Percentiles rank a stretch among this genome's conserved stretches.
Conservation (phyloP, 2,113 vertebrate genomes). For the Chrysemys picta region DNA sequence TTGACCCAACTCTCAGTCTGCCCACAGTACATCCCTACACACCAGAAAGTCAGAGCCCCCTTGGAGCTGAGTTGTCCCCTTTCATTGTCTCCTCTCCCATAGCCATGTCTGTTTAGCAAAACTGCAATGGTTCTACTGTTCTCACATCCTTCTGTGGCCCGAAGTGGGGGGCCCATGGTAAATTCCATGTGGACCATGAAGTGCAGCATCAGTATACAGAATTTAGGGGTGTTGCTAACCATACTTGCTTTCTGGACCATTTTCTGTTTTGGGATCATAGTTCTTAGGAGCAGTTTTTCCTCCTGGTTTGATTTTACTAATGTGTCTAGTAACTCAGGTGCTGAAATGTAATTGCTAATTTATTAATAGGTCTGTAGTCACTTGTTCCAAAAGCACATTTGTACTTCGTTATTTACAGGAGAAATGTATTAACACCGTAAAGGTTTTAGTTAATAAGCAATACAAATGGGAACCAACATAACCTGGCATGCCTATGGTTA, state of each 20-base stretch:
- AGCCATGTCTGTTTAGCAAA: background rate
- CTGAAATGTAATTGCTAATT: constrained; percentile 16
- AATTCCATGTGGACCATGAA: accelerated
- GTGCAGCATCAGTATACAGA: background rate
- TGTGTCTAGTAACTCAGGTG: background rate
- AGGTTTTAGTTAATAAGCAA: background rate
- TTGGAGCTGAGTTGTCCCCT: background rate
- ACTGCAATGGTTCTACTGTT: background rate
- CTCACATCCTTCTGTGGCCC: background rate
- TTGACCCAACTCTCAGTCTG: accelerated
- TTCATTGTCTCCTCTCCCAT: background rate
- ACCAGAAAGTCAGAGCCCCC: accelerated
- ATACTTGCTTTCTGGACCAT: background rate
- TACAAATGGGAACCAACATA: background rate
- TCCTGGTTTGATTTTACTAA: background rate
- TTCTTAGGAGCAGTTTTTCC: background rate
- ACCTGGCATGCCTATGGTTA: background rate
- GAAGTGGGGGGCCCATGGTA: too few species aligned
- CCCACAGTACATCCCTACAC: background rate
- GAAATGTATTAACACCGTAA: background rate
- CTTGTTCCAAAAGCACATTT: constrained; percentile 10
- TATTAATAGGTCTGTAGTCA: constrained; percentile 11
- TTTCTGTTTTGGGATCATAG: background rate
- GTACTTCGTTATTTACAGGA: constrained; percentile 9
- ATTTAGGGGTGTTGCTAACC: background rate